A percentile compares a stretch with the other conserved stretches of the same genome.
Conservation (phyloP, 2,888 invertebrate genomes). For the Eupithecia pulchellata region DNA sequence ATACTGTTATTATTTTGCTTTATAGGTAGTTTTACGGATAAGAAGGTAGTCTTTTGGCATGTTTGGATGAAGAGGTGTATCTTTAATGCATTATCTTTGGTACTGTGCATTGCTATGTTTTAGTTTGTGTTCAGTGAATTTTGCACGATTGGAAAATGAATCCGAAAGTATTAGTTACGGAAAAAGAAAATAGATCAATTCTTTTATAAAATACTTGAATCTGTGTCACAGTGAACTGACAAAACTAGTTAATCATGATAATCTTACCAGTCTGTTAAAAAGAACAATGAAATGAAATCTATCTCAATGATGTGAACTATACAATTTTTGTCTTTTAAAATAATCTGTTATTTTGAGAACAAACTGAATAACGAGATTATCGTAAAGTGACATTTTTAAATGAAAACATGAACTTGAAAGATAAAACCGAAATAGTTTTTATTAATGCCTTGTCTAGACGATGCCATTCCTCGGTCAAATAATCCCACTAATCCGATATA, state of each 20-base stretch:
- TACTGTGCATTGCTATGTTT: background rate
- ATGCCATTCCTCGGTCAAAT: constrained; percentile 43
- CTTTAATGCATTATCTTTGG: no score
- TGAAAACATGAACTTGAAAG: background rate
- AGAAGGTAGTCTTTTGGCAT: background rate
- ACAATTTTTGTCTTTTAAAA: no score
- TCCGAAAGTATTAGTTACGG: background rate
- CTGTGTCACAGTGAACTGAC: background rate
- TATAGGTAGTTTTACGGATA: constrained; percentile 11
- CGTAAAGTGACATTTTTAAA: no score
- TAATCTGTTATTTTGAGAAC: no score
- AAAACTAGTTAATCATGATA: no score
- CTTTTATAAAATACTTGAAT: background rate
- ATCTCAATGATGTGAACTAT: no score
- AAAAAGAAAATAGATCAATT: background rate
- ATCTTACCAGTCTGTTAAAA: no score
- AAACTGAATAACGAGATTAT: no score
- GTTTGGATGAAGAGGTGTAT: background rate
- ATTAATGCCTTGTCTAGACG: constrained; percentile 47
- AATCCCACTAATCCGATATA: constrained; percentile 51
- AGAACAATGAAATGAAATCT: no score
- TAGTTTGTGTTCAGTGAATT: background rate
- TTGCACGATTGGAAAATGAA: background rate
- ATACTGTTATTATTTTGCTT: constrained; percentile 13
- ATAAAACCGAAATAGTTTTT: background rate